Evolutionary conservation across 2,797 vertebrate species (phyloP), one percentile per base, ranked within the genome.

Genomic region (Potorous gilbertii): DNA sequence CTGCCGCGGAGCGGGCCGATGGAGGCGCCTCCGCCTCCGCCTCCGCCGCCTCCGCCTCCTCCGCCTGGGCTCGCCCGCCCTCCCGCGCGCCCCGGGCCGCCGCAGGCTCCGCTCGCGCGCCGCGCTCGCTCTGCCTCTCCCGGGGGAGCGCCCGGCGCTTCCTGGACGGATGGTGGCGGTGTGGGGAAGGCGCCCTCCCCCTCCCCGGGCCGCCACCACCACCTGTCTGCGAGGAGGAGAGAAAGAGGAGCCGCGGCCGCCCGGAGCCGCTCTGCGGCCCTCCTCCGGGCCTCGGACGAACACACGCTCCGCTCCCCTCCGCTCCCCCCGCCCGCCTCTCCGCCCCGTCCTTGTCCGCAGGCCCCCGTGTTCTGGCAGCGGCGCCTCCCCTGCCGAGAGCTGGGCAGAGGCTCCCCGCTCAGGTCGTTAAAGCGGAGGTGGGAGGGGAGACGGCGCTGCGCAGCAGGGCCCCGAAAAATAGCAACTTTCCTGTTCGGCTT

Each of bases 311-410:
- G 94, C 28, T 54, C 59, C 93, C 21, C 94, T 3, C 40, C n/a
- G n/a, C n/a, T 50, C 11, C 90, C 87, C 29, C 31, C 87, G n/a
- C 34, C 40, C 34, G 31, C 34, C 29, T 66, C 3, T 74, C 62
- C 34, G 66, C 5, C 95, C 96, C 94, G 62, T 59, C 91, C 94
- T 97, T 97, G 97, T 98, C 91, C 92, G 0, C 89, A 4, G 50
- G 50, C 50, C 1, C 50, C 50, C 50, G 1, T 1, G 50, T 50
- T 4, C 50, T 4, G 50, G 50, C 50, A 4, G 50, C 50, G 50
- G n/a, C n/a, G n/a, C n/a, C n/a, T n/a, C n/a, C n/a, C n/a, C n/a
- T n/a, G n/a, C n/a, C n/a, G n/a, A n/a, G n/a, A n/a, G n/a, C n/a
- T n/a, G n/a, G n/a, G n/a, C n/a, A n/a, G n/a, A n/a, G n/a, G n/a